These are phyloP conservation scores for Arvicanthis niloticus DNA, from an alignment of 2,113 vertebrate genomes.

Conservation along the genomic window DNA sequence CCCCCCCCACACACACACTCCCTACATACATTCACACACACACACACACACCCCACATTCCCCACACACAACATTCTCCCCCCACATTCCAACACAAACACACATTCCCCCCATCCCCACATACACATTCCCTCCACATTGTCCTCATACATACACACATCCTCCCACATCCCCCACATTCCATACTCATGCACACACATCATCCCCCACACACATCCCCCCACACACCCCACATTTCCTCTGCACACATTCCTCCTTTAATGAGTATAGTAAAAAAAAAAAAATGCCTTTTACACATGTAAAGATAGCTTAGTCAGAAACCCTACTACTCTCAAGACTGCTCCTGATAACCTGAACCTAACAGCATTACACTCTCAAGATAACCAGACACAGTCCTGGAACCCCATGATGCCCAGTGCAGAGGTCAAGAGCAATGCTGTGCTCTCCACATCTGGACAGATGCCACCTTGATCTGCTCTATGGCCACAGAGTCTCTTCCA, in stretches of 20 bases:
- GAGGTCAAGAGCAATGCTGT: background rate
- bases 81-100: background rate
- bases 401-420: background rate
- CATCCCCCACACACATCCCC: background rate
- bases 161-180: background rate
- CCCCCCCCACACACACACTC: background rate
- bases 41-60: background rate
- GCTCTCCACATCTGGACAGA: background rate
- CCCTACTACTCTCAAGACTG: background rate
- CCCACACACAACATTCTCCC: background rate
- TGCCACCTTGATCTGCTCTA: background rate
- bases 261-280: background rate
- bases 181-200: background rate
- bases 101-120: background rate
- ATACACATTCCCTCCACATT: background rate
- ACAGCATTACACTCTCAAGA: background rate
- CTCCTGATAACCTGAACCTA: background rate
- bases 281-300: background rate
- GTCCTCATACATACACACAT: background rate
- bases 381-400: background rate
- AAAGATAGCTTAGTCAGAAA: background rate
- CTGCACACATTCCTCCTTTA: background rate
- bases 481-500: background rate
- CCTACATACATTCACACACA: background rate
- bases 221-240: background rate